Conservation (phyloP, 1,140 invertebrate genomes). For the Andrena cerasifolii region DNA sequence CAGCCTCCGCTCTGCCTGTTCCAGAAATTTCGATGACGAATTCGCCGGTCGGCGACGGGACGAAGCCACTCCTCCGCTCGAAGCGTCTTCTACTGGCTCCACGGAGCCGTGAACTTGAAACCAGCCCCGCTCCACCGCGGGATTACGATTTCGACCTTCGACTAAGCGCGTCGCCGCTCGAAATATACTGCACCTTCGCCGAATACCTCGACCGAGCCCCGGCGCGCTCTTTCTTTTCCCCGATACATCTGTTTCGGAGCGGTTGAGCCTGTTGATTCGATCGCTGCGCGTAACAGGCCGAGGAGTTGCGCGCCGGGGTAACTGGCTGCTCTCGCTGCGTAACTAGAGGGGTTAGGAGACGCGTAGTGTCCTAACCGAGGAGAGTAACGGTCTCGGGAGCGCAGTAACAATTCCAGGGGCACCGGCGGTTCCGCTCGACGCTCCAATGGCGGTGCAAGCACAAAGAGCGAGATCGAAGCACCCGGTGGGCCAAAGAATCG, state of each 20-base stretch:
- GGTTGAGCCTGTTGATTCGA: too few relatives aligned
- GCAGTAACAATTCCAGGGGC: too few relatives aligned
- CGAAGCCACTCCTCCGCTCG: conserved; percentile 34
- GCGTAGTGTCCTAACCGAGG: too few relatives aligned
- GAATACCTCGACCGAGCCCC: neutral
- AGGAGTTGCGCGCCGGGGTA: too few relatives aligned
- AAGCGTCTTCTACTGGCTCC: neutral
- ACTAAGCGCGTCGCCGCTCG: conserved; percentile 15
- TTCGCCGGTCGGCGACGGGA: conserved; percentile 43
- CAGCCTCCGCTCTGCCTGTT: conserved; percentile 51
- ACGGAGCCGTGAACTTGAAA: conserved; percentile 26
- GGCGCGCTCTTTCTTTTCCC: neutral
- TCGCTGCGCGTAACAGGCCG: too few relatives aligned
- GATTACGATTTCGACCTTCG: conserved; percentile 47
- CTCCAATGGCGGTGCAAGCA: neutral
- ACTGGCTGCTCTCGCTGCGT: too few relatives aligned
- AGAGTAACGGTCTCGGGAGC: too few relatives aligned
- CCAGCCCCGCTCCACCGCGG: conserved; percentile 3
- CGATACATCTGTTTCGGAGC: too few relatives aligned
- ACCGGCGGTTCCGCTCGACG: too few relatives aligned
- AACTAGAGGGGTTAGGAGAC: too few relatives aligned
- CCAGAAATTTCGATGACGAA: conserved; percentile 81
- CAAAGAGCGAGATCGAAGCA: neutral
- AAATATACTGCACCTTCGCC: conserved; percentile 11
- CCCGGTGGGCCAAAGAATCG: conserved; percentile 39